Evolutionary conservation across 2,888 invertebrate genomes (phyloP), one percentile per base, ranked within the genome.

Genomic region (Eupithecia inturbata): DNA sequence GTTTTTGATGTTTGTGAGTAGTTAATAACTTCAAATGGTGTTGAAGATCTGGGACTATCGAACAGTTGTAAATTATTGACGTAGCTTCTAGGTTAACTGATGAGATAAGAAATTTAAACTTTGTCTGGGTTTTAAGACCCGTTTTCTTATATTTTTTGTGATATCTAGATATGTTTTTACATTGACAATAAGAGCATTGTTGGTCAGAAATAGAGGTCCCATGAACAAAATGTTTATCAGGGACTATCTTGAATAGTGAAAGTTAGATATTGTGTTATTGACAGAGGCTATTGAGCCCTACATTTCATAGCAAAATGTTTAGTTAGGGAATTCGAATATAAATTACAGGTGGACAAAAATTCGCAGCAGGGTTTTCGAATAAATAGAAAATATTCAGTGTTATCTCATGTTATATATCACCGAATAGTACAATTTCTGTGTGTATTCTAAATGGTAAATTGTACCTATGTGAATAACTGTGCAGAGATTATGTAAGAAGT

Each of bases 381-480:
- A 49, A 5, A 36, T 60, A 79, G 70, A 74, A 78, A 77, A 75
- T 74, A 71, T 71, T 78, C 77, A 80, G 77, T 69, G 80, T 76
- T 67, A 78, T 81, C n/a, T 79, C 74, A 78, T 77, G 77, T 82
- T 76, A 26, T 80, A 77, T 79, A 80, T 82, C 83, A 87, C 87
- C 88, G 79, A 85, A 88, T 85, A 91, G 91, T 91, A 90, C 91
- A 91, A 91, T 85, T 81, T 77, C 67, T 79, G 82, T 85, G 87
- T 87, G 87, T 87, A 87, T 89, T 89, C 82, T 82, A 84, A 80
- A 75, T 82, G 79, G 76, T 79, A 80, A 77, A 80, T 79, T 79
- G 75, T 80, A 76, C 79, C 75, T 82, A 80, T 78, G n/a, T 78
- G 68, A 72, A 79, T 80, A 71, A 77, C 31, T 79, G 78, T 76